A percentile compares a stretch with the other conserved stretches of the same genome.
phyloP scores from a whole-genome alignment of 2,888 invertebrate species.

The Scaptodrosophila latifasciaeformis region DNA sequence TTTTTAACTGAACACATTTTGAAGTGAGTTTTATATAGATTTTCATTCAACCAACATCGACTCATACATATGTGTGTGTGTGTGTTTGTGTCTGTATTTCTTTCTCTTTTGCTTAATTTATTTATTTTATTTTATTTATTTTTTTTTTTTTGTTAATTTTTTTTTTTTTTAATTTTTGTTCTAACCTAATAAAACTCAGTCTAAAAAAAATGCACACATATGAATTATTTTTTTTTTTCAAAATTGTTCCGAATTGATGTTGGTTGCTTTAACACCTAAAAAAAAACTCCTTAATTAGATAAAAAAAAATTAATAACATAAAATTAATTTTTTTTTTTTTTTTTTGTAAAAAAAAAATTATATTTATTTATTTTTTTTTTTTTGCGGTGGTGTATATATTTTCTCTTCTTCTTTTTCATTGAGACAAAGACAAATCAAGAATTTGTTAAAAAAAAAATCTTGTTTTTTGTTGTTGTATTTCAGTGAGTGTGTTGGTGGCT shows the following conservation, averaged over 20 bases:
- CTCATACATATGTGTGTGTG: too few species aligned
- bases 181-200: slow-evolving; percentile 53
- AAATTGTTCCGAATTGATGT: too few species aligned
- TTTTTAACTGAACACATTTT: slow-evolving; percentile 63
- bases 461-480: background rate
- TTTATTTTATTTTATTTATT: too few species aligned
- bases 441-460: too few species aligned
- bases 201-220: slow-evolving; percentile 38
- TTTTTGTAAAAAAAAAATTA: too few species aligned
- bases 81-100: slow-evolving; percentile 7
- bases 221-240: background rate
- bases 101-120: too few species aligned
- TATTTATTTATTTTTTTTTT: too few species aligned
- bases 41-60: too few species aligned
- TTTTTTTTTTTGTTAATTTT: background rate
- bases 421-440: too few species aligned
- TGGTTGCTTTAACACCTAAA: too few species aligned
- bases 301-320: too few species aligned
- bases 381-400: background rate
- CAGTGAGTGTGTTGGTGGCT: background rate
- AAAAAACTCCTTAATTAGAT: too few species aligned
- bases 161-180: background rate
- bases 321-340: background rate
- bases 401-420: background rate
- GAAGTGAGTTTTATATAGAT: slow-evolving; percentile 55